Base-by-base conservation (phyloP, 1,140 invertebrate genomes). In the Drosophila serrata region DNA sequence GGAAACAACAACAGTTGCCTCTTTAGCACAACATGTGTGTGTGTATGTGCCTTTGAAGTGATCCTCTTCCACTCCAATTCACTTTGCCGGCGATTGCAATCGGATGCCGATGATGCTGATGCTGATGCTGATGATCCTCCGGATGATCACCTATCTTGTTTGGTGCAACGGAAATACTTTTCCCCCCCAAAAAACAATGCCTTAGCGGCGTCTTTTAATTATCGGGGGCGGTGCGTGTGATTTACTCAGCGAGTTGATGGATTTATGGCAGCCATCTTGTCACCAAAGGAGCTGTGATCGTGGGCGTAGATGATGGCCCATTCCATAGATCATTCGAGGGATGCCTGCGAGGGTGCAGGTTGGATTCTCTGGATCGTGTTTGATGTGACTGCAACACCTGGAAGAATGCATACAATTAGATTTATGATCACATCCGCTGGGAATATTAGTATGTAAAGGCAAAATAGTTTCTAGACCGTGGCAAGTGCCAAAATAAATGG, bases 181-280 rank as follows among this genome's bases (percentile, higher is more conserved):
- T 60, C 81, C 80, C 56, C 69, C 55, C 24, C 24, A 24, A 57
- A 75, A 74, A 72, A 69, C 62, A 62, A 63, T 75, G 53, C 31
- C 45, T 40, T 60, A 48, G 75, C 48, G 48, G 48, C 74, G 70
- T 35, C 63, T 64, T 64, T 88, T 88, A 88, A 82, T 84, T 88
- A 79, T 70, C 73, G 70, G 46, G 65, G 59, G 40, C 46, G 55
- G 56, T 58, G 60, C 29, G 51, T 80, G 62, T 81, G 85, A 90
- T 90, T 79, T 90, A 85, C 78, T 90, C 67, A 75, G 74, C 43
- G 40, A 60, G 81, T 55, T 90, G 85, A 90, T 90, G 85, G 85
- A 90, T 90, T 90, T 90, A 90, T 90, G 86, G 81, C 81, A 75
- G 81, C 74, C 85, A 88, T 85, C 74, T 81, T 90, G 74, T 77